phyloP scores from a whole-genome alignment of 2,113 vertebrate species.

The Sigmodon hispidus region DNA sequence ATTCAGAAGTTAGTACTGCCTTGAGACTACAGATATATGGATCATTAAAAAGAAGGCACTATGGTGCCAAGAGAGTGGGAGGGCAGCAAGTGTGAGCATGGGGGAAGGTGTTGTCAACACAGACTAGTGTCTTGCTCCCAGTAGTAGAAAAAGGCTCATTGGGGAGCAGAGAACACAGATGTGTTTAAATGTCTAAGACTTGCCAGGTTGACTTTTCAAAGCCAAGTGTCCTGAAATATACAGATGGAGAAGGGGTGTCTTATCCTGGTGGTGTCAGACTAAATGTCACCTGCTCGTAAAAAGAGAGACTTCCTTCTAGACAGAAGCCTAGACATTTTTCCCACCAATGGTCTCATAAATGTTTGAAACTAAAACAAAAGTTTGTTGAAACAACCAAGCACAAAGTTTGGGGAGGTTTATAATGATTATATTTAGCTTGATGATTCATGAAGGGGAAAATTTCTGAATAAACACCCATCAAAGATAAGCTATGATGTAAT shows the following conservation, averaged over 20 bases:
- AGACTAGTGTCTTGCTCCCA: not conserved
- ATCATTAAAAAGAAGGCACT: not conserved
- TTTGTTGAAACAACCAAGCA: slow-evolving; percentile 35
- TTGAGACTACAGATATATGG: not conserved
- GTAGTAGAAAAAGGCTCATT: not conserved
- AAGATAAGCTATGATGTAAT: not conserved
- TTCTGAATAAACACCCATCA: not conserved
- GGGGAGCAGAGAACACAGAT: not conserved
- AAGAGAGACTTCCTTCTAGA: not conserved
- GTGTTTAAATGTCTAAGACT: not conserved
- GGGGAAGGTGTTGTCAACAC: not conserved
- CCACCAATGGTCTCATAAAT: not conserved
- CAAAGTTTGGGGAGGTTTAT: not conserved
- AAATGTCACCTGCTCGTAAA: not conserved
- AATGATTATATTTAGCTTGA: slow-evolving; percentile 26
- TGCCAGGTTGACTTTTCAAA: not conserved
- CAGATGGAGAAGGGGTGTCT: not conserved
- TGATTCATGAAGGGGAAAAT: not conserved
- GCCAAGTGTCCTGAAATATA: too few relatives aligned
- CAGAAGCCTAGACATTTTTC: not conserved
- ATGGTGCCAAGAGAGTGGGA: not conserved
- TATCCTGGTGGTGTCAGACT: not conserved
- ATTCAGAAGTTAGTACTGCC: not conserved
- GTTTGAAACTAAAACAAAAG: not conserved
- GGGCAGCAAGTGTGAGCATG: not conserved